phyloP scores from a whole-genome alignment of 2,888 invertebrate species.

The Erebia epiphron region DNA sequence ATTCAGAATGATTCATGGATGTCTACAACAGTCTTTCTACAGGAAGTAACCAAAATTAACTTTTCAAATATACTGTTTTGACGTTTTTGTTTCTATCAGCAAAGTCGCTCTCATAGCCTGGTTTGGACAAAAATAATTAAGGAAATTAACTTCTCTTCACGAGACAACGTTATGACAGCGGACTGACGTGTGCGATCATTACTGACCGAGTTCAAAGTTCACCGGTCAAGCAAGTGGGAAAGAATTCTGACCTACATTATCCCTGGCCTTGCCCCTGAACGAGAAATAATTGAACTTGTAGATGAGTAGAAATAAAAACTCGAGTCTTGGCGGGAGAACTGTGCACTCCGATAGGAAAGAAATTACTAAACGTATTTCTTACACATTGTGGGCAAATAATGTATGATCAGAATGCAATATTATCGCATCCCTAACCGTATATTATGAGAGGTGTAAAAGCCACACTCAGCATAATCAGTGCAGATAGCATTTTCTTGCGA shows the following conservation, averaged over 20 bases:
- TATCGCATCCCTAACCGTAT: too few species aligned
- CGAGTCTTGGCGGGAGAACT: background rate
- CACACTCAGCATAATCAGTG: too few species aligned
- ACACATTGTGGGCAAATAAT: too few species aligned
- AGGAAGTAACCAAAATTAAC: too few species aligned
- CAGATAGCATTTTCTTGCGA: too few species aligned
- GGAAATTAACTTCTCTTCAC: slow-evolving; percentile 72
- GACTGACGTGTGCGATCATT: slow-evolving; percentile 72
- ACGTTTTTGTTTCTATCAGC: background rate
- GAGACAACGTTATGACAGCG: slow-evolving; percentile 61
- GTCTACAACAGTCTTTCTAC: too few species aligned
- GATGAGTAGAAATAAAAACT: background rate
- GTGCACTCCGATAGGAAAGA: background rate
- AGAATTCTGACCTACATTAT: slow-evolving; percentile 19
- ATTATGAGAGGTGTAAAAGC: too few species aligned
- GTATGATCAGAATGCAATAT: too few species aligned
- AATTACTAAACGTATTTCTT: background rate
- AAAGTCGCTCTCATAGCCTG: background rate
- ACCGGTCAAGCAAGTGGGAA: slow-evolving; percentile 40
- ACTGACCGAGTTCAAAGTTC: slow-evolving; percentile 65
- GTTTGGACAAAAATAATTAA: slow-evolving; percentile 37
- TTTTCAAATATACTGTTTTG: too few species aligned
- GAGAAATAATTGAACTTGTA: background rate
- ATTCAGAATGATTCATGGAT: too few species aligned
- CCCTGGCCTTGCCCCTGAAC: slow-evolving; percentile 1